Evolutionary conservation across 2,113 vertebrate species (phyloP).

Genomic region (Oryctolagus cuniculus): mOryCun1.1 NC_091435.1:30227501-30228000

Average conservation of each 20-base stretch:
- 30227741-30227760: background rate
- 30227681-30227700: too few species aligned
- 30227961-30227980: constrained; percentile 22
- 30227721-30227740: too few species aligned
- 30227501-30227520: too few species aligned
- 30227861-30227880: background rate
- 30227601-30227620: too few species aligned
- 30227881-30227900: background rate
- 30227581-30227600: too few species aligned
- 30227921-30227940: background rate
- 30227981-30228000: constrained; percentile 60
- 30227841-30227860: background rate
- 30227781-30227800: background rate
- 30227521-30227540: too few species aligned
- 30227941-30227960: background rate
- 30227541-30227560: too few species aligned
- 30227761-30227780: constrained; percentile 19
- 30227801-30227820: background rate
- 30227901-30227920: background rate
- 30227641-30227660: too few species aligned
- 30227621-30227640: too few species aligned
- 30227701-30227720: too few species aligned
- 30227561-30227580: too few species aligned
- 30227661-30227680: too few species aligned
- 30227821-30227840: background rate